phyloP scores from a whole-genome alignment of 1,140 invertebrate species.

The Cherax quadricarinatus region DNA sequence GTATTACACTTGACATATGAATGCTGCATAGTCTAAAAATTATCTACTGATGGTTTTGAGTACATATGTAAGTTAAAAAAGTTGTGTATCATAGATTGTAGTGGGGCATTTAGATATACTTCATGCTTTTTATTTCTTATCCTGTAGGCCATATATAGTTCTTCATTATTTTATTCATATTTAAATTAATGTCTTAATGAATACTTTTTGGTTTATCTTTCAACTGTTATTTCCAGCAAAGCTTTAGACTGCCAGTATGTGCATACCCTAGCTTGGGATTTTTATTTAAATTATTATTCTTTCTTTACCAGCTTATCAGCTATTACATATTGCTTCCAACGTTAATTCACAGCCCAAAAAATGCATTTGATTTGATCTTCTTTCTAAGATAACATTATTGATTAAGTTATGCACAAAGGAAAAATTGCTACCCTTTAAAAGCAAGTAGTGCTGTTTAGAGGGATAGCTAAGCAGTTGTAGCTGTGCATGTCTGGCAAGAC shows the following conservation, averaged over 20 bases:
- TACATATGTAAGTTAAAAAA: neutral
- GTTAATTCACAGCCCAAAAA: neutral
- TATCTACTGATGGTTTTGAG: neutral
- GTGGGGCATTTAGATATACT: neutral
- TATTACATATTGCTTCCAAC: neutral
- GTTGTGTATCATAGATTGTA: neutral
- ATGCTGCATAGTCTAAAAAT: neutral
- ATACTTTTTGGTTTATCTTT: neutral
- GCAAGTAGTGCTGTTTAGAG: too few species aligned
- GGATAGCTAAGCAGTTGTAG: too few species aligned
- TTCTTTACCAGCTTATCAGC: conserved; percentile 11
- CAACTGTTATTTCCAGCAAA: neutral
- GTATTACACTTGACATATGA: neutral
- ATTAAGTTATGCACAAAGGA: too few species aligned
- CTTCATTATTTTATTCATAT: neutral
- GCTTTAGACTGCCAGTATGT: neutral
- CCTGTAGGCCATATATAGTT: neutral
- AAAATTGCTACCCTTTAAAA: too few species aligned
- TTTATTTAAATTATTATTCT: neutral
- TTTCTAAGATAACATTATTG: too few species aligned
- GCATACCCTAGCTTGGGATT: neutral
- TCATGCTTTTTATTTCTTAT: neutral
- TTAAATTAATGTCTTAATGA: neutral
- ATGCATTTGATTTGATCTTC: neutral
- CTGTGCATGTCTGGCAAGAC: too few species aligned